Conservation (phyloP, 2,797 vertebrate genomes). For the Pygocentrus nattereri region DNA sequence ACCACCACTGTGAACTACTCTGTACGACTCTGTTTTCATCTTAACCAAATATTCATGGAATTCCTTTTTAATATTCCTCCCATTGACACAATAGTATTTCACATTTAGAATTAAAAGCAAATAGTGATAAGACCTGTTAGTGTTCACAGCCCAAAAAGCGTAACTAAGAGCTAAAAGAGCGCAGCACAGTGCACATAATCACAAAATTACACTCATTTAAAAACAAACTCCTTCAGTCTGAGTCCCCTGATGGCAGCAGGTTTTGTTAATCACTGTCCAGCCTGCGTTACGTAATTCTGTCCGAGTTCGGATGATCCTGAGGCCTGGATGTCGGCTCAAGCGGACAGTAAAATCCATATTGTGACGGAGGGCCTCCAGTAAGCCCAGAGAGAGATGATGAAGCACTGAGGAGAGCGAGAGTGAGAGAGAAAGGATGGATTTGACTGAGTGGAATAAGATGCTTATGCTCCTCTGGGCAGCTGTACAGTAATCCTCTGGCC, state of each 20-base stretch:
- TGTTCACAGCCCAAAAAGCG: conserved; percentile 15
- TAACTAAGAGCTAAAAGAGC: too few relatives aligned
- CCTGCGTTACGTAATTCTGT: conserved; percentile 49
- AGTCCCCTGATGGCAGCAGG: conserved; percentile 19
- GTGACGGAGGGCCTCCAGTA: conserved; percentile 43
- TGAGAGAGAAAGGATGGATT: conserved; percentile 5
- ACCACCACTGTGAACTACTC: too few relatives aligned
- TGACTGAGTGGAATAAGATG: conserved; percentile 11
- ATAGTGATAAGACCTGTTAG: conserved; percentile 39
- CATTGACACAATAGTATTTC: background rate
- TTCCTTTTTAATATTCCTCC: background rate
- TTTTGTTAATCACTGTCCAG: conserved; percentile 24
- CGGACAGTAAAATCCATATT: conserved; percentile 57
- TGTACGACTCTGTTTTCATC: too few relatives aligned
- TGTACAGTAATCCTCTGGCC: conserved; percentile 49
- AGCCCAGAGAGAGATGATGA: conserved; percentile 47
- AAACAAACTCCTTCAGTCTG: conserved; percentile 29
- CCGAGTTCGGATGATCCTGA: conserved; percentile 47
- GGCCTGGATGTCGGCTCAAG: conserved; percentile 51
- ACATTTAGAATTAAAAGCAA: conserved; percentile 35
- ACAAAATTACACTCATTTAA: conserved; percentile 17
- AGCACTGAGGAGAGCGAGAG: background rate
- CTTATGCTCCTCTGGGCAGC: conserved; percentile 15
- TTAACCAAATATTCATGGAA: too few relatives aligned
- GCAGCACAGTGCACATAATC: too few relatives aligned